phyloP scores from a whole-genome alignment of 1,140 invertebrate species.

The Ectropis grisescens region DNA sequence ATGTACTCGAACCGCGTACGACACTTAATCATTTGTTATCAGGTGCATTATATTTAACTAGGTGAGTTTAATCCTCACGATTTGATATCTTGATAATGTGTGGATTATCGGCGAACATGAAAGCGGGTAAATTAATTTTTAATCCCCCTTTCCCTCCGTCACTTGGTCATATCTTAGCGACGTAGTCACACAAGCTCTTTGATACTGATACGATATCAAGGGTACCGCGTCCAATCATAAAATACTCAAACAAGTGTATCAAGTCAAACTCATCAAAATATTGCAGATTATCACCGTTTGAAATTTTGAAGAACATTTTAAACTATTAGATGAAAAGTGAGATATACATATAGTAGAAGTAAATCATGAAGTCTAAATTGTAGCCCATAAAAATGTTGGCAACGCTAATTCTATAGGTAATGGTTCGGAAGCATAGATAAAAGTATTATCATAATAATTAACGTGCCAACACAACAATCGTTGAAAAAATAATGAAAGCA shows the following conservation, averaged over 20 bases:
- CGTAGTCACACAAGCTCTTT: slow-evolving; percentile 25
- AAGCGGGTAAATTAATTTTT: slow-evolving; percentile 65
- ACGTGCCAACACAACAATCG: too few species aligned
- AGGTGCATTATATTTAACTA: slow-evolving; percentile 50
- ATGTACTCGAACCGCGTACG: slow-evolving; percentile 14
- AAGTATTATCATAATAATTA: too few species aligned
- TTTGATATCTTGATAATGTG: slow-evolving; percentile 61
- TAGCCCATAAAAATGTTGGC: too few species aligned
- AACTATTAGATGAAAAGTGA: too few species aligned
- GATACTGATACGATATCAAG: slow-evolving; percentile 19
- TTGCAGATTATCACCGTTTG: too few species aligned
- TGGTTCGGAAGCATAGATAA: too few species aligned
- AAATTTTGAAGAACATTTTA: too few species aligned
- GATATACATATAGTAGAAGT: too few species aligned
- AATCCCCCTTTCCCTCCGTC: slow-evolving; percentile 51
- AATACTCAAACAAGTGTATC: slow-evolving; percentile 6
- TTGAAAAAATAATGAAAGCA: too few species aligned
- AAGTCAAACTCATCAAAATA: too few species aligned
- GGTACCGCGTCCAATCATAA: slow-evolving; percentile 4
- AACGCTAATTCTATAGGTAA: too few species aligned
- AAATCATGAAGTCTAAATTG: too few species aligned
- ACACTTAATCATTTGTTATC: slow-evolving; percentile 50
- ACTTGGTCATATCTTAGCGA: slow-evolving; percentile 39
- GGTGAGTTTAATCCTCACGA: slow-evolving; percentile 51
- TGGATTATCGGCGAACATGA: slow-evolving; percentile 64